Percentiles rank a stretch among this genome's conserved stretches.
Evolutionary conservation across 2,113 vertebrate species (phyloP).

Genomic region (Tyrannus savana): DNA sequence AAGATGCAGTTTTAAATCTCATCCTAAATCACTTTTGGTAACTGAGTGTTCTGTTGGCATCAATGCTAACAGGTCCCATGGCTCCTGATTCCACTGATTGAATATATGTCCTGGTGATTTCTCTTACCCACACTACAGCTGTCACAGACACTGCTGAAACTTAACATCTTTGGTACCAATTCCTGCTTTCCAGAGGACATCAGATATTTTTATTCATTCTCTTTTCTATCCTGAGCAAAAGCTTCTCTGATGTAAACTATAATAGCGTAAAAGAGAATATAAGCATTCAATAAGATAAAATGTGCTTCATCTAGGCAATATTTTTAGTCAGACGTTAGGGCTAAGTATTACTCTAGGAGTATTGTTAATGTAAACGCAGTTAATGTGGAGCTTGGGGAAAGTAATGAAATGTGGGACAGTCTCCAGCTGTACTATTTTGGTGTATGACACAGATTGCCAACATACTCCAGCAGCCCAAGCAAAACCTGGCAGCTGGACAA

Average conservation of each 20-base stretch:
- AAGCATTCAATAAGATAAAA: not conserved
- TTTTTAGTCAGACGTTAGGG: not conserved
- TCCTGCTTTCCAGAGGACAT: not conserved
- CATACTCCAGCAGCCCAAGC: not conserved
- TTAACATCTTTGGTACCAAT: not conserved
- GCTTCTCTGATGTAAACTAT: not conserved
- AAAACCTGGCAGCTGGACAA: not conserved
- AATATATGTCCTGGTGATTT: not conserved
- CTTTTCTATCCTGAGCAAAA: not conserved
- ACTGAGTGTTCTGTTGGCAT: not conserved
- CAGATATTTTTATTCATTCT: not conserved
- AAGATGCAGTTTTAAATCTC: not conserved
- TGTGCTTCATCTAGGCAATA: not conserved
- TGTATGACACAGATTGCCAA: not conserved
- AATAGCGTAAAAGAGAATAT: not conserved
- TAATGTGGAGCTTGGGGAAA: not conserved
- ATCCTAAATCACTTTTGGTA: not conserved
- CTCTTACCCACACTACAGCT: not conserved
- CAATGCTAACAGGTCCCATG: not conserved
- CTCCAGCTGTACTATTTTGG: not conserved
- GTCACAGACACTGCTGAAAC: not conserved
- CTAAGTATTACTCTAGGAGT: not conserved
- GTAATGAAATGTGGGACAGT: not conserved
- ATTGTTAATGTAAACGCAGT: not conserved
- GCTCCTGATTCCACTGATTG: not conserved